A percentile compares a stretch with the other conserved stretches of the same genome.
These are phyloP conservation scores for Philotrypesis tridentata DNA, from an alignment of 1,140 invertebrate species.

Conservation along the genomic window DNA sequence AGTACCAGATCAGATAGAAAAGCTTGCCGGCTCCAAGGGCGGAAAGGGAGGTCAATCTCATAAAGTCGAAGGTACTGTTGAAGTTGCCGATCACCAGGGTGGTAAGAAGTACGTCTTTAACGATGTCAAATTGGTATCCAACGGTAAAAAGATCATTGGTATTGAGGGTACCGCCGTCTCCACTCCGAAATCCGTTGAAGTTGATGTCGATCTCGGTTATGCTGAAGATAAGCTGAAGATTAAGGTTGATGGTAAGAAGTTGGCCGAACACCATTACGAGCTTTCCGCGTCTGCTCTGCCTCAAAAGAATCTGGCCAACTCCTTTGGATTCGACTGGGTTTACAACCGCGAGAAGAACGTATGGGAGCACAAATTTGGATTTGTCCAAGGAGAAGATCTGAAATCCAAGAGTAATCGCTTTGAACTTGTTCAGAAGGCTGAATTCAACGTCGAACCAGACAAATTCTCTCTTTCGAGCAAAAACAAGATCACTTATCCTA, in stretches of 20 bases:
- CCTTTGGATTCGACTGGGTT: conserved; percentile 75
- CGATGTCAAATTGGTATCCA: conserved; percentile 74
- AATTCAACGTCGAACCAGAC: conserved; percentile 62
- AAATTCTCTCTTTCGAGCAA: conserved; percentile 66
- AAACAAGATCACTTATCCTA: conserved; percentile 75
- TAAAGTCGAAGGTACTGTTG: conserved; percentile 75
- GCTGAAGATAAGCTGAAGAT: conserved; percentile 71
- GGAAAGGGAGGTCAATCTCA: conserved; percentile 68
- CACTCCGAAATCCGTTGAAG: conserved; percentile 64
- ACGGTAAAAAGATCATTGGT: conserved; percentile 67
- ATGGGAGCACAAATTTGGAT: conserved; percentile 72
- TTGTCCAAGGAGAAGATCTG: conserved; percentile 79
- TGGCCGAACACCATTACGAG: conserved; percentile 51
- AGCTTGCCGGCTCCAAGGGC: conserved; percentile 60
- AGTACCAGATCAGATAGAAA: conserved; percentile 74
- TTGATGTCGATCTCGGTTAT: conserved; percentile 75
- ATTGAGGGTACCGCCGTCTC: conserved; percentile 74
- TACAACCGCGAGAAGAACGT: conserved; percentile 57
- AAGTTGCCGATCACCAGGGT: conserved; percentile 70
- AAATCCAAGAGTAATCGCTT: conserved; percentile 75
- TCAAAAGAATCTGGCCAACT: conserved; percentile 75
- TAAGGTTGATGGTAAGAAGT: conserved; percentile 64
- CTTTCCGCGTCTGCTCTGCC: conserved; percentile 59
- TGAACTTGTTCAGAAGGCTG: conserved; percentile 69
- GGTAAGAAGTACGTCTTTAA: conserved; percentile 76